Evolutionary conservation across 2,888 invertebrate genomes (phyloP), one percentile per base, ranked within the genome.

Genomic region (Epinotia nisella): DNA sequence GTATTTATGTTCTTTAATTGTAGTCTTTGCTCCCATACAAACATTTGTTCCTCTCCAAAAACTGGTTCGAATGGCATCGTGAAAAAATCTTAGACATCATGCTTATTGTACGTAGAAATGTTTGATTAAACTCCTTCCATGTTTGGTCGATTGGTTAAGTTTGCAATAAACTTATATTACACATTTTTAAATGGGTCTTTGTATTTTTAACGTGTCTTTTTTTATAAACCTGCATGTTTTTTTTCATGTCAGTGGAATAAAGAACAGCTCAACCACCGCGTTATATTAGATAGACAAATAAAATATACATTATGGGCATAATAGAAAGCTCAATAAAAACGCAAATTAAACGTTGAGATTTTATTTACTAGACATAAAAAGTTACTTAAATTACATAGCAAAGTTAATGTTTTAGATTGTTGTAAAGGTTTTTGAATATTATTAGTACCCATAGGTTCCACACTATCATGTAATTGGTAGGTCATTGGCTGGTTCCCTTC

Each of bases 221-320:
- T 1, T 7, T 7, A 7, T 1, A n/a, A n/a, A 1, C n/a, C n/a
- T 49, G 49, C 15, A 49, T n/a, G n/a, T 49, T n/a, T 45, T 49
- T 19, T 29, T 1, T 29, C 10, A 64, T 45, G 13, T 24, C 17
- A n/a, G 3, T 62, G 13, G 60, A 61, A 53, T n/a, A 2, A 64
- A 53, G 7, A 55, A 66, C 19, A 41, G 60, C 45, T 67, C 53
- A 60, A 61, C 19, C 17, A 53, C 56, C 19, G 39, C 24, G 17
- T 61, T 19, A 61, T 19, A 61, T 58, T 71, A 71, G 66, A 71
- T 71, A 71, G 71, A 67, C 2, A 45, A 71, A 71, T 29, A 45
- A 71, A 71, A 71, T 71, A 66, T 71, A 71, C 71, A 66, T 66
- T 53, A 56, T 19, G 65, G 45, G 29, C 66, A 53, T 66, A 53